Evolutionary conservation across 37 sponge, comb jelly and placozoan genomes (phyloP).

Genomic region (Aplysina aerophoba): DNA sequence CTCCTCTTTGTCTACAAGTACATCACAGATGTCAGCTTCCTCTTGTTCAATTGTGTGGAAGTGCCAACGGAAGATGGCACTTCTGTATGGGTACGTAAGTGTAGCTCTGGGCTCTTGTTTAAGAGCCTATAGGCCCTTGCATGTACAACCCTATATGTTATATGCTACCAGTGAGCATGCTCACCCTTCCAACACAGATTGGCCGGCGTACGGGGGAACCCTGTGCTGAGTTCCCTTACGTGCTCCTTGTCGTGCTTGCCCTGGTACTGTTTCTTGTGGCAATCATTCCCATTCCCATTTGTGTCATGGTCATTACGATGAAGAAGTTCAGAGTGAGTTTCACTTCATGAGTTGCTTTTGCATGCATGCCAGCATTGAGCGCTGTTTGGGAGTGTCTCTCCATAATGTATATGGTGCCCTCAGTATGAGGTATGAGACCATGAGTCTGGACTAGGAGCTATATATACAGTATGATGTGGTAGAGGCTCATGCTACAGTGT

Average conservation of each 20-base stretch:
- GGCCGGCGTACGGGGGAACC: background rate
- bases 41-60: slow-evolving; percentile 58
- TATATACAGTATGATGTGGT: too few species aligned
- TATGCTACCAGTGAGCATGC: too few species aligned
- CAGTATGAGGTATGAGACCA: too few species aligned
- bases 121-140: background rate
- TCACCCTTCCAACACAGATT: background rate
- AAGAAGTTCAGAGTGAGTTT: background rate
- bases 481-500: too few species aligned
- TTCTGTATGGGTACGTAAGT: background rate
- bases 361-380: too few species aligned
- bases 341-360: too few species aligned
- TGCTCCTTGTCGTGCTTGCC: background rate
- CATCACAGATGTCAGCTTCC: slow-evolving; percentile 60
- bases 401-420: too few species aligned
- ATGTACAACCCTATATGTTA: too few species aligned
- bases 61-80: background rate
- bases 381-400: too few species aligned
- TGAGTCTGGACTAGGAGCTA: too few species aligned
- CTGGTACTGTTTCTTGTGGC: background rate
- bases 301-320: background rate
- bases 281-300: slow-evolving; percentile 5
- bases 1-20: slow-evolving; percentile 70
- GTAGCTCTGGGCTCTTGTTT: background rate
- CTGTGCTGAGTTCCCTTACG: background rate